phyloP scores from a whole-genome alignment of 2,888 invertebrate species.

The Anagyrus pseudococci region DNA sequence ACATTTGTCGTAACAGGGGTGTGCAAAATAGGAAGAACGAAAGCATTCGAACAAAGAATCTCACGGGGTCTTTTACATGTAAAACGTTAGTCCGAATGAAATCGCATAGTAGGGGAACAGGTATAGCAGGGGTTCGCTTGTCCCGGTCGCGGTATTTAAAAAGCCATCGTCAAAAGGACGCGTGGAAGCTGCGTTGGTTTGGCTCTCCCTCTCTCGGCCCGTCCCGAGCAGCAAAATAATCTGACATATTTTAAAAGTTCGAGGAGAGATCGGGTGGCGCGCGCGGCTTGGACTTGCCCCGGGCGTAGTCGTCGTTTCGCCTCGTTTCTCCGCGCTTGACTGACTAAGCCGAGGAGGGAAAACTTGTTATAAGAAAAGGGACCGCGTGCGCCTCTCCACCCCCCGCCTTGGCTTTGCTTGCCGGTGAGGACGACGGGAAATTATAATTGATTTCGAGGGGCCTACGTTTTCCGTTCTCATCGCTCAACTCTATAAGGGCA shows the following conservation, averaged over 20 bases:
- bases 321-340: conserved; percentile 21
- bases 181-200: not conserved
- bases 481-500: not conserved
- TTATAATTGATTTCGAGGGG: conserved; percentile 31
- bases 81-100: no score
- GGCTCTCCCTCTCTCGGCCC: not conserved
- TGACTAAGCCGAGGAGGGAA: conserved; percentile 41
- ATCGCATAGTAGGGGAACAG: no score
- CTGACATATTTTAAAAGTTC: conserved; percentile 60
- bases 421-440: conserved; percentile 45
- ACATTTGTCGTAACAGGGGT: no score
- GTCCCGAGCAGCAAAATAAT: conserved; percentile 53
- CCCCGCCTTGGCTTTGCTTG: no score
- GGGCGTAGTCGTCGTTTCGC: conserved; percentile 4
- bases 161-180: conserved; percentile 28
- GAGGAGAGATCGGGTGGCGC: conserved; percentile 51
- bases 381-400: not conserved
- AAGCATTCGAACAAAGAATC: no score
- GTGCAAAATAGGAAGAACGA: no score
- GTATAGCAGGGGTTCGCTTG: no score
- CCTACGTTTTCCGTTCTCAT: not conserved
- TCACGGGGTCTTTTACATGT: no score
- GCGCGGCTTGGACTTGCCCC: not conserved
- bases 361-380: conserved; percentile 38
- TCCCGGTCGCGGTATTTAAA: conserved; percentile 28